Evolutionary conservation across 2,888 invertebrate species (phyloP).

Genomic region (Diarsia mendica): DNA sequence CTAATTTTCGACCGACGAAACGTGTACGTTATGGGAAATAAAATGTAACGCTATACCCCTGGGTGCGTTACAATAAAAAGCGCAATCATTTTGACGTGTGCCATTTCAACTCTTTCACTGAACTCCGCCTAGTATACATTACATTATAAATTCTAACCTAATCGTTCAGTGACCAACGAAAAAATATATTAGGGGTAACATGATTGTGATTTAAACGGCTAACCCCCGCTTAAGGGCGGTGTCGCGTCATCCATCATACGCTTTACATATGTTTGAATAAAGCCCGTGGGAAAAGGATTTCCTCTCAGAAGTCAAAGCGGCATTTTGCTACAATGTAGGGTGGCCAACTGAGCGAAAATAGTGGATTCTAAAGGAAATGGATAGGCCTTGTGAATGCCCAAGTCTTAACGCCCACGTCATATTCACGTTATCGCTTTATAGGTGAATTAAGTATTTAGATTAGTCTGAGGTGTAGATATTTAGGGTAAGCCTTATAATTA

Average conservation of each 20-base stretch:
- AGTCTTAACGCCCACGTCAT: neutral
- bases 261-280: slow-evolving; percentile 91
- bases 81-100: slow-evolving; percentile 86
- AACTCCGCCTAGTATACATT: slow-evolving; percentile 81
- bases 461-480: neutral
- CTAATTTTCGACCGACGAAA: slow-evolving; percentile 53
- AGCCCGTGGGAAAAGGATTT: slow-evolving; percentile 91
- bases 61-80: slow-evolving; percentile 83
- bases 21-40: slow-evolving; percentile 50
- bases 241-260: slow-evolving; percentile 89
- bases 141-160: slow-evolving; percentile 87
- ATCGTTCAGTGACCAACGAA: slow-evolving; percentile 86
- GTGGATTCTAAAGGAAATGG: slow-evolving; percentile 14
- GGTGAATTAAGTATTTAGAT: neutral
- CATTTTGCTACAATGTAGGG: slow-evolving; percentile 80
- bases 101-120: slow-evolving; percentile 83
- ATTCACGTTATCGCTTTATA: neutral
- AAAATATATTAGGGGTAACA: slow-evolving; percentile 83
- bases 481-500: neutral
- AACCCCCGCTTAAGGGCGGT: slow-evolving; percentile 84
- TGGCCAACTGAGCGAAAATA: slow-evolving; percentile 68
- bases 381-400: slow-evolving; percentile 17
- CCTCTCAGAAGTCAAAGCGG: slow-evolving; percentile 89
- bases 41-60: slow-evolving; percentile 80
- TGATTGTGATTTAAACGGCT: slow-evolving; percentile 89